Evolutionary conservation across 2,797 vertebrate genomes (phyloP).

Genomic region (Pipistrellus pygmaeus): DNA sequence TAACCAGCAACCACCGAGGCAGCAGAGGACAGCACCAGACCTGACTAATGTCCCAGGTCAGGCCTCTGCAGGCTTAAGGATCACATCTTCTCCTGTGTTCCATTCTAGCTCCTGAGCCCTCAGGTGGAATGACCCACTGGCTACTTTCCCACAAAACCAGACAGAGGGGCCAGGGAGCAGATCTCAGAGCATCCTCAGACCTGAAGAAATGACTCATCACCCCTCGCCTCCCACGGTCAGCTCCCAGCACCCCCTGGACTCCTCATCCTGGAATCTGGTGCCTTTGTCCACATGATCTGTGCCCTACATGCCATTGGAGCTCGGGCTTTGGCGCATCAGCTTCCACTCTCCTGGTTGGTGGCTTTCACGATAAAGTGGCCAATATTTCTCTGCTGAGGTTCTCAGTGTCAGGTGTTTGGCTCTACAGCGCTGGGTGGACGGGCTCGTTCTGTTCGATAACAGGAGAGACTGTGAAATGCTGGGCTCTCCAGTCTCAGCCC

Average conservation of each 20-base stretch:
- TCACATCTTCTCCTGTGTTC: neutral
- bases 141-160: neutral
- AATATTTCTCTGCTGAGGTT: rapidly evolving
- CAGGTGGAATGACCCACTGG: neutral
- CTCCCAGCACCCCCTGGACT: neutral
- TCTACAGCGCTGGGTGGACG: neutral
- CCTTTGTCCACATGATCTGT: neutral
- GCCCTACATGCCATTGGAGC: rapidly evolving
- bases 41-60: neutral
- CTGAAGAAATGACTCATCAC: neutral
- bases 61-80: too few species aligned
- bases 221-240: neutral
- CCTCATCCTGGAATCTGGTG: neutral
- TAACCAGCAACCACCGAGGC: neutral
- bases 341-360: neutral
- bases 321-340: too few species aligned
- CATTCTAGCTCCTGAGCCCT: neutral
- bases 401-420: neutral
- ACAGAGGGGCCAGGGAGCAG: neutral
- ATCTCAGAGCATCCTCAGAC: neutral
- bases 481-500: rapidly evolving
- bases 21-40: neutral
- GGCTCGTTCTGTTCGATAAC: rapidly evolving
- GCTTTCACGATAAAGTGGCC: rapidly evolving
- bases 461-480: neutral